These are phyloP conservation scores for Nothocercus julius DNA, from an alignment of 2,113 vertebrate genomes.

Conservation along the genomic window DNA sequence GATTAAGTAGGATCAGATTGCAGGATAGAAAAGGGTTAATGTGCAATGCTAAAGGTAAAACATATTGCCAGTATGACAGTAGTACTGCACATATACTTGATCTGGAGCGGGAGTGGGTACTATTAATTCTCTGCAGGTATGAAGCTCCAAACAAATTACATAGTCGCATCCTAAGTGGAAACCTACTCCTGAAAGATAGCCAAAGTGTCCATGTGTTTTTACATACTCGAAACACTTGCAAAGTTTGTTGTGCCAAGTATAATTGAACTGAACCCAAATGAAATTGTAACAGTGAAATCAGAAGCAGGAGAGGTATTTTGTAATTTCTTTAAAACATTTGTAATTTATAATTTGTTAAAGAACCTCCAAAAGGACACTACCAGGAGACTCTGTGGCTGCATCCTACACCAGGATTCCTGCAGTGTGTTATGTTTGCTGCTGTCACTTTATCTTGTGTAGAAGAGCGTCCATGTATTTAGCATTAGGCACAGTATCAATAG, in stretches of 20 bases:
- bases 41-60: not conserved
- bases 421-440: not conserved
- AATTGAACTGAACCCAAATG: not conserved
- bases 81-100: not conserved
- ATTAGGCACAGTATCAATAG: too few species aligned
- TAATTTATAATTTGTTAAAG: not conserved
- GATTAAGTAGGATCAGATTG: not conserved
- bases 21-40: not conserved
- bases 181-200: slow-evolving; percentile 22
- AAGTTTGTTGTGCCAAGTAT: slow-evolving; percentile 22
- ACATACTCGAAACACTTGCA: slow-evolving; percentile 11
- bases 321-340: slow-evolving; percentile 28
- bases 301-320: slow-evolving; percentile 8
- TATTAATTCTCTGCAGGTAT: not conserved
- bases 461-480: too few species aligned
- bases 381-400: not conserved
- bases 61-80: not conserved
- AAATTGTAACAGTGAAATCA: slow-evolving; percentile 36
- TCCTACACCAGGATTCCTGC: not conserved
- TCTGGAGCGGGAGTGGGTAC: not conserved
- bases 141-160: not conserved
- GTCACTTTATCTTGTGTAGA: not conserved
- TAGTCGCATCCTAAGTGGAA: not conserved
- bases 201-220: slow-evolving; percentile 18
- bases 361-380: not conserved